Conservation (phyloP, 1,140 invertebrate genomes). For the Subanguina moxae region DNA sequence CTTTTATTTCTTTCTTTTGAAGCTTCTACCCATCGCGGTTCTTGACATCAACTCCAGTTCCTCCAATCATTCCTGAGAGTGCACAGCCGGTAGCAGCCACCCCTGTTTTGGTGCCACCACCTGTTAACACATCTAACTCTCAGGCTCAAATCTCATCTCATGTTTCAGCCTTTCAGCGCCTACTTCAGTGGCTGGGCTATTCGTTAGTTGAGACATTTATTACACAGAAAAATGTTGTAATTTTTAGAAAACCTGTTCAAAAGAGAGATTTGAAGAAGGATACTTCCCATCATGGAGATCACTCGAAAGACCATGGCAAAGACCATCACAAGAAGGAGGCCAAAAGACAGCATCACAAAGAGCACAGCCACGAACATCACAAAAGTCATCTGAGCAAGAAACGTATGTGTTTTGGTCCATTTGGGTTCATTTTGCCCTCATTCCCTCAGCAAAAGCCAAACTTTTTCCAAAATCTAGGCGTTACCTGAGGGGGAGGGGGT, state of each 20-base stretch:
- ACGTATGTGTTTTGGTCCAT: neutral
- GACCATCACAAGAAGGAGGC: neutral
- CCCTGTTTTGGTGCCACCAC: neutral
- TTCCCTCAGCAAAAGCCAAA: no score
- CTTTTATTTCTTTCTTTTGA: no score
- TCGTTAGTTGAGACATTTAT: neutral
- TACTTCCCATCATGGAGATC: neutral
- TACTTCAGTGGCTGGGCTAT: constrained; percentile 1
- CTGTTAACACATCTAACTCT: neutral
- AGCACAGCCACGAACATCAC: neutral
- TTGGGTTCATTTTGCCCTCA: no score
- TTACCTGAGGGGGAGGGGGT: no score
- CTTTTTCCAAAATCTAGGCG: no score
- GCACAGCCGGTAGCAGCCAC: neutral
- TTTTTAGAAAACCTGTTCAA: no score
- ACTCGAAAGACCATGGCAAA: constrained; percentile 2
- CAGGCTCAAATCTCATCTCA: neutral
- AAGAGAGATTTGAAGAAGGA: no score
- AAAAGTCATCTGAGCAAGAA: neutral
- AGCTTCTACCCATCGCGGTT: no score
- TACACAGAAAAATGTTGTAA: no score
- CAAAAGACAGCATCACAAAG: neutral
- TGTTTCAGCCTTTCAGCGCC: neutral
- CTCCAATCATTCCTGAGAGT: neutral
- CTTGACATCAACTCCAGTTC: neutral